Evolutionary conservation across 35 echinoderm and acorn worm species (phyloP).

Genomic region (Patiria miniata): DNA sequence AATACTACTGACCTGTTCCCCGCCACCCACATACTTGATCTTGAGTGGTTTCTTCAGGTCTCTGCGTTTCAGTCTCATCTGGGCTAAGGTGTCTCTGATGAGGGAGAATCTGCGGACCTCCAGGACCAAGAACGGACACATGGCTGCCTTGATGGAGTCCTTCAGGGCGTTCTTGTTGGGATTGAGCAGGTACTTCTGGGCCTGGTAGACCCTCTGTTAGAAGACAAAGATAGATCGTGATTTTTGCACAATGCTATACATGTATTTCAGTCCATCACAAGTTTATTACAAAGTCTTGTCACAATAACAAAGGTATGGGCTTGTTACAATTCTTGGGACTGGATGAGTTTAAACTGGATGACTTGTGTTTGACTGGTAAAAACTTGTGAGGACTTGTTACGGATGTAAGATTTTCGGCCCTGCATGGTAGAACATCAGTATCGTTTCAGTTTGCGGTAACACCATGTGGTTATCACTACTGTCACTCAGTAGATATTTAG

Average conservation of each 20-base stretch:
- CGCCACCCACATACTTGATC: constrained; percentile 97
- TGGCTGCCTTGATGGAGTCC: constrained; percentile 79
- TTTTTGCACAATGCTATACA: not conserved
- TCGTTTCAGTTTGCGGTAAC: too few relatives aligned
- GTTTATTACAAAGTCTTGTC: not conserved
- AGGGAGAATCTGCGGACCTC: constrained; percentile 79
- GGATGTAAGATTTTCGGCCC: too few relatives aligned
- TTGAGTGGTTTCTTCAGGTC: constrained; percentile 98
- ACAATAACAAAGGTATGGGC: not conserved
- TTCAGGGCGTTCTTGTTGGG: constrained; percentile 29
- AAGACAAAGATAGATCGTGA: not conserved
- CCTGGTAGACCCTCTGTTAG: constrained; percentile 89
- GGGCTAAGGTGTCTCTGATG: constrained; percentile 82
- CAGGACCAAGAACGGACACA: constrained; percentile 91
- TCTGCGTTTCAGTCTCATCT: constrained; percentile 76
- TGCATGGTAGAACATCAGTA: too few relatives aligned
- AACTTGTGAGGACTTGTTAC: too few relatives aligned
- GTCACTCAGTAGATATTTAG: too few relatives aligned
- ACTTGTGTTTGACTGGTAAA: too few relatives aligned
- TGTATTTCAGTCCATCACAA: not conserved
- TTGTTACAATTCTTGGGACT: too few relatives aligned
- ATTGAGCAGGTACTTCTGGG: constrained; percentile 76
- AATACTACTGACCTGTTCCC: constrained; percentile 78
- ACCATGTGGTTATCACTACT: too few relatives aligned
- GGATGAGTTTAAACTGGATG: too few relatives aligned